Evolutionary conservation across 2,888 invertebrate genomes (phyloP).

Genomic region (Unio pictorum): DNA sequence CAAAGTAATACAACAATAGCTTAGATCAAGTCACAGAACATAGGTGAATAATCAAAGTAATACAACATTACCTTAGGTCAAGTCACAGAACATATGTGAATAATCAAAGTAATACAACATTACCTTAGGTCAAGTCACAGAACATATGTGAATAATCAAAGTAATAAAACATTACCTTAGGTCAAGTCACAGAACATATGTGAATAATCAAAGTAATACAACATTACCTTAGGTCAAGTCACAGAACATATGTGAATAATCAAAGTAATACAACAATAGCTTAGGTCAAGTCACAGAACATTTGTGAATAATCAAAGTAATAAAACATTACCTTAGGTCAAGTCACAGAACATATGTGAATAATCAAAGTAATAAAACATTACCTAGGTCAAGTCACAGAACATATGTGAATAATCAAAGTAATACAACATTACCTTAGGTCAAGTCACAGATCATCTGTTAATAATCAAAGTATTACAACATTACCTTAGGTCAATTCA

Average conservation of each 20-base stretch:
- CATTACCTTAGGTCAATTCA: constrained; percentile 49
- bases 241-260: constrained; percentile 52
- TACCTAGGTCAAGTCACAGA: constrained; percentile 57
- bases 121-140: constrained; percentile 54
- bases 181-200: constrained; percentile 64
- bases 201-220: neutral
- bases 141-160: constrained; percentile 44
- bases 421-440: constrained; percentile 34
- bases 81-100: constrained; percentile 57
- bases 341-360: constrained; percentile 57
- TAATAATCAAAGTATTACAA: neutral
- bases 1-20: neutral
- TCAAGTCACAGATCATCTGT: constrained; percentile 59
- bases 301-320: constrained; percentile 18
- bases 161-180: constrained; percentile 27
- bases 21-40: constrained; percentile 62
- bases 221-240: constrained; percentile 48
- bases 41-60: constrained; percentile 19
- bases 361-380: neutral
- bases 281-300: constrained; percentile 62
- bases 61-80: constrained; percentile 39
- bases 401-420: constrained; percentile 46
- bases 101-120: neutral
- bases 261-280: neutral
- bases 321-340: constrained; percentile 39